These are phyloP conservation scores for Motacilla alba DNA, from an alignment of 2,113 vertebrate genomes.

Conservation along the genomic window DNA sequence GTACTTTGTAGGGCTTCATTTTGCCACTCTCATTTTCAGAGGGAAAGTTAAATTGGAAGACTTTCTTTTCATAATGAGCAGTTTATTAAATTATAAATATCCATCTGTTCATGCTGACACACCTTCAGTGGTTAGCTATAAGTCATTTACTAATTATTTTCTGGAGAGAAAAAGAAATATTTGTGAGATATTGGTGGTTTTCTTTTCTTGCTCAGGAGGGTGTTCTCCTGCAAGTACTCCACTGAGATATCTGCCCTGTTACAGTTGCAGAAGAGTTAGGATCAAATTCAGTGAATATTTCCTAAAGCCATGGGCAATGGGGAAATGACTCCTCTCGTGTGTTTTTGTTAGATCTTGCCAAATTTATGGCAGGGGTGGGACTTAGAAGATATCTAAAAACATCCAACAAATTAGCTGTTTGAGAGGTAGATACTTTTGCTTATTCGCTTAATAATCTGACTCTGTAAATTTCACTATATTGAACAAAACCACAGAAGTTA, in stretches of 20 bases:
- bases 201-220: neutral
- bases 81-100: slow-evolving; percentile 18
- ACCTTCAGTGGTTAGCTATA: slow-evolving; percentile 3
- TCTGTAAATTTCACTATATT: neutral
- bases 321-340: neutral
- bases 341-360: neutral
- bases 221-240: neutral
- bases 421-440: neutral
- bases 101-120: slow-evolving; percentile 31
- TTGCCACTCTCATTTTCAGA: slow-evolving; percentile 11
- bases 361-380: neutral
- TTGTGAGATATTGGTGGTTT: neutral
- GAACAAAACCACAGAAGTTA: neutral
- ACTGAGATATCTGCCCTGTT: neutral
- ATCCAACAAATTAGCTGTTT: neutral
- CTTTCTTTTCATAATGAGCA: neutral
- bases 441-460: neutral
- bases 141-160: slow-evolving; percentile 46
- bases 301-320: neutral
- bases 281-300: neutral
- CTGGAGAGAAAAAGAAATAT: neutral
- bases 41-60: neutral
- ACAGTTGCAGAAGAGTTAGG: neutral
- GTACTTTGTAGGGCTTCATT: neutral
- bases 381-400: neutral